phyloP scores from a whole-genome alignment of 2,888 invertebrate species.

The Agriopis leucophaearia region DNA sequence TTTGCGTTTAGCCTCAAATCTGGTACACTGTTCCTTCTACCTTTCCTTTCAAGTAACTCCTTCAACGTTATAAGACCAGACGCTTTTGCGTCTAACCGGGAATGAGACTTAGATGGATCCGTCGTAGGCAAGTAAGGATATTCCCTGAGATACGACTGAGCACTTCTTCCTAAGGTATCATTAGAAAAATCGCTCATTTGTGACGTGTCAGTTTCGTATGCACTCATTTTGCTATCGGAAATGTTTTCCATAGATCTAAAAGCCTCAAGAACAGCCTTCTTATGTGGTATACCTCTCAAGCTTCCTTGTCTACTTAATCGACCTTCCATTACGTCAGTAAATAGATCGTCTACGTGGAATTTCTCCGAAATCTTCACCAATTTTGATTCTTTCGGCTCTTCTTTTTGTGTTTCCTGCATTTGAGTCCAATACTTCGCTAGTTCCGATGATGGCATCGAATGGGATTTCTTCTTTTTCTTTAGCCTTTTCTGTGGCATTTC shows the following conservation, averaged over 20 bases:
- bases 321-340: constrained; percentile 80
- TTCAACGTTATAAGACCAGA: constrained; percentile 80
- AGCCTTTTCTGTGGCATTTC: constrained; percentile 60
- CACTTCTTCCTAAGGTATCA: constrained; percentile 70
- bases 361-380: constrained; percentile 83
- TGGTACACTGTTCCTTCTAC: constrained; percentile 80
- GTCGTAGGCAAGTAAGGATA: constrained; percentile 84
- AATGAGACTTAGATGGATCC: constrained; percentile 80
- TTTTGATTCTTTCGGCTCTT: constrained; percentile 58
- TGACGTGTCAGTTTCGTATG: constrained; percentile 75
- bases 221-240: constrained; percentile 66
- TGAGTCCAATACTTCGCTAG: constrained; percentile 75
- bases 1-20: constrained; percentile 75
- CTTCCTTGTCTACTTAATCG: constrained; percentile 80
- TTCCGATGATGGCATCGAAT: constrained; percentile 80
- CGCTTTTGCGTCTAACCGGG: constrained; percentile 76
- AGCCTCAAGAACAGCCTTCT: constrained; percentile 83
- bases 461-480: constrained; percentile 73
- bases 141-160: constrained; percentile 80
- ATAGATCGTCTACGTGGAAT: constrained; percentile 83
- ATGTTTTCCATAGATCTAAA: constrained; percentile 84
- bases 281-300: constrained; percentile 83
- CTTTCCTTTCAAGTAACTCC: constrained; percentile 69
- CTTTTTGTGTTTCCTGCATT: constrained; percentile 60
- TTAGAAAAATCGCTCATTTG: constrained; percentile 71